Conservation (phyloP, 2,113 vertebrate species). For the Piprites chloris region DNA sequence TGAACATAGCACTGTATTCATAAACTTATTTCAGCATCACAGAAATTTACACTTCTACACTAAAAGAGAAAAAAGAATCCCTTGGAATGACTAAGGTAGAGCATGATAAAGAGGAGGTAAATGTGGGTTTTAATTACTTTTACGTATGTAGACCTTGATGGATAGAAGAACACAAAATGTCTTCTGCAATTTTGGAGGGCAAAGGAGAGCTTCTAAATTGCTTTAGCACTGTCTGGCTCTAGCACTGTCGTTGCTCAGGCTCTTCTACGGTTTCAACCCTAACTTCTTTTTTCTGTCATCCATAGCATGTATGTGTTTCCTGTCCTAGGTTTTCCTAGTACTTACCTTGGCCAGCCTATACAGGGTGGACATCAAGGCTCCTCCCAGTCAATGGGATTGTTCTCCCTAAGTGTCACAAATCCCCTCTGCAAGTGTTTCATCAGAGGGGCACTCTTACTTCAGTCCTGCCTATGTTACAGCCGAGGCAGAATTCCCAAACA, state of each 20-base stretch:
- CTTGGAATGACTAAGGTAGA: background rate
- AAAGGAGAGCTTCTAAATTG: background rate
- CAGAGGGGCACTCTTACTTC: background rate
- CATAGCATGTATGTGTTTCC: background rate
- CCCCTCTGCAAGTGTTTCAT: background rate
- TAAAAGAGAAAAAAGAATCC: background rate
- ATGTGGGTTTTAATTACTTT: constrained; percentile 2
- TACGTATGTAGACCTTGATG: background rate
- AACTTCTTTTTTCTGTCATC: background rate
- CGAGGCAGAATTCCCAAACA: background rate
- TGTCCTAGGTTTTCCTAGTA: background rate
- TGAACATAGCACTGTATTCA: background rate
- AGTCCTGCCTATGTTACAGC: background rate
- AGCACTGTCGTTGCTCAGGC: background rate
- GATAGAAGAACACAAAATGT: background rate
- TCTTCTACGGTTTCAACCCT: background rate
- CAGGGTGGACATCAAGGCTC: background rate
- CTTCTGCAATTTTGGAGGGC: background rate
- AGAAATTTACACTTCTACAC: background rate
- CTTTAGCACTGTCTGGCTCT: background rate
- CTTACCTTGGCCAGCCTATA: background rate
- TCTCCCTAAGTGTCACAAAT: background rate
- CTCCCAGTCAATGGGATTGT: background rate
- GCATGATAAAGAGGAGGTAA: background rate
- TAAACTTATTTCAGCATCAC: background rate